phyloP scores from a whole-genome alignment of 2,797 vertebrate species.

The Arnoldichthys spilopterus region DNA sequence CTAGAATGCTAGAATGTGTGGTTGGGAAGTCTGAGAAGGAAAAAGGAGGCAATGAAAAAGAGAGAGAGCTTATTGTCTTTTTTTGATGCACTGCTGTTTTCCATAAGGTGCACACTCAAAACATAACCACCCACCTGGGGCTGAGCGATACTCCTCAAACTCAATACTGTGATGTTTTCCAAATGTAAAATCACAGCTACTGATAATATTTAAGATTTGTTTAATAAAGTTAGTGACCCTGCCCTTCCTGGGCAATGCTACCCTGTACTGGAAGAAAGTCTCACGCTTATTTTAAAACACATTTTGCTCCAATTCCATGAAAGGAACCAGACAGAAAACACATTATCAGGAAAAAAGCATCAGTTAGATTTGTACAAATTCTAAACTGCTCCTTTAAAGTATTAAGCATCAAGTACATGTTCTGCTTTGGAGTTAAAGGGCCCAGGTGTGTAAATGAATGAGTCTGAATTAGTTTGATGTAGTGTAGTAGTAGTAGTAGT shows the following conservation, averaged over 20 bases:
- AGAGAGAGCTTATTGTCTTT: slow-evolving; percentile 79
- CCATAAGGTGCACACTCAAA: slow-evolving; percentile 57
- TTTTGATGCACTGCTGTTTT: slow-evolving; percentile 70
- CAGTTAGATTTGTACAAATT: no score
- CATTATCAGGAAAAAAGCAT: not conserved
- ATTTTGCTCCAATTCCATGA: no score
- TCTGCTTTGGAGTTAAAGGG: no score
- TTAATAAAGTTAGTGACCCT: not conserved
- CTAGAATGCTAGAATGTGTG: slow-evolving; percentile 62
- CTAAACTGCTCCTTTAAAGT: no score
- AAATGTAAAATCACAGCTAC: not conserved
- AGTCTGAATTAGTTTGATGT: no score
- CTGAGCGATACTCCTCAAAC: not conserved
- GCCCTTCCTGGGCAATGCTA: not conserved
- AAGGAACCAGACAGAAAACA: no score
- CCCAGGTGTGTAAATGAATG: no score
- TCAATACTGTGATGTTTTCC: not conserved
- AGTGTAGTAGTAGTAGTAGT: no score
- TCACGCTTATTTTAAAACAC: no score
- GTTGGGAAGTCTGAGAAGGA: slow-evolving; percentile 88
- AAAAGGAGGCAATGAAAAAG: slow-evolving; percentile 66
- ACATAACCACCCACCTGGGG: not conserved
- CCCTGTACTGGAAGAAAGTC: not conserved
- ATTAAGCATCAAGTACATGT: no score
- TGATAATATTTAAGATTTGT: not conserved